These are phyloP conservation scores for Petrocephalus schoutedeni DNA, from an alignment of 2,797 vertebrate genomes.

Conservation along the genomic window DNA sequence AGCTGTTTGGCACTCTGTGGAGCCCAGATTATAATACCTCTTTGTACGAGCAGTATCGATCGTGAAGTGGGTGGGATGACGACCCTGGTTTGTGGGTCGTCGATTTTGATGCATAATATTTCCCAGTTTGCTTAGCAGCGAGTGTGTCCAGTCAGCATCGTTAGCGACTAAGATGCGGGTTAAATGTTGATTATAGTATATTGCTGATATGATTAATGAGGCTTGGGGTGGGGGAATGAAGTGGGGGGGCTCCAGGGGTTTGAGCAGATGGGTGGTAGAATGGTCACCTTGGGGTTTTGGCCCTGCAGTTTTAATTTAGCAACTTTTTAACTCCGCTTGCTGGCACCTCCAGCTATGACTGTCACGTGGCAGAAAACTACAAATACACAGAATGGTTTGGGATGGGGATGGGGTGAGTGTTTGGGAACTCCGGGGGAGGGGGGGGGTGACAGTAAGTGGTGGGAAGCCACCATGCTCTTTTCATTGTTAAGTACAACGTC, in stretches of 20 bases:
- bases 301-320: too few species aligned
- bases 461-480: neutral
- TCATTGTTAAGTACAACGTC: too few species aligned
- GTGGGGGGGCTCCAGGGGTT: neutral
- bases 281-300: neutral
- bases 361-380: neutral
- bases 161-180: neutral
- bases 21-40: slow-evolving; percentile 20
- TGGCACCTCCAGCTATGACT: neutral
- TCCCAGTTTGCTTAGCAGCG: slow-evolving; percentile 20
- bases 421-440: neutral
- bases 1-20: neutral
- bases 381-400: neutral
- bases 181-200: neutral
- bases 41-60: slow-evolving; percentile 24
- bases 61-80: neutral
- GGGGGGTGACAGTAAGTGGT: neutral
- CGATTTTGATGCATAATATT: slow-evolving; percentile 31
- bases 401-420: neutral
- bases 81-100: slow-evolving; percentile 10
- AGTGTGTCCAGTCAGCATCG: slow-evolving; percentile 18
- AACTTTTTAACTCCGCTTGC: neutral
- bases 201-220: slow-evolving; percentile 2
- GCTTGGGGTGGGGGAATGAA: neutral
- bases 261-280: neutral